Conservation (phyloP, 1,140 invertebrate species). For the Eriocheir sinensis region DNA sequence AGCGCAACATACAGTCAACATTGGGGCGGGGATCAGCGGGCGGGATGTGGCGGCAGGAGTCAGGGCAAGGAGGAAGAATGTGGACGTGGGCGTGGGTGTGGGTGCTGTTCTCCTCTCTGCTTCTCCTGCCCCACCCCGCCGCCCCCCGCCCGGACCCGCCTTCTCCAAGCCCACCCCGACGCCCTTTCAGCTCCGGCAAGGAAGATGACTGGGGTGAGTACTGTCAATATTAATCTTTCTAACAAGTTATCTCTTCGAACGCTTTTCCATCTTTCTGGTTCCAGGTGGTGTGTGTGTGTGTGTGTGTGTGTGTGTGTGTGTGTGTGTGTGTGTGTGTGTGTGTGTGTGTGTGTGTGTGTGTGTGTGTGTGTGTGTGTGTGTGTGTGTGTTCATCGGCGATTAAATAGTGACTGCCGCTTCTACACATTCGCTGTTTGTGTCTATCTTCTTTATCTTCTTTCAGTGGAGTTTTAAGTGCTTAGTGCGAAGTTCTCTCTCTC, state of each 20-base stretch:
- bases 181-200: background rate
- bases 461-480: too few species aligned
- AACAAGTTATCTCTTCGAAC: slow-evolving; percentile 2
- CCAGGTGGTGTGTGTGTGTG: background rate
- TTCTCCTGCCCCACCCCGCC: background rate
- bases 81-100: background rate
- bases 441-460: background rate
- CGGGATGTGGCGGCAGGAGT: background rate
- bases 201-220: slow-evolving; percentile 12
- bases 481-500: background rate
- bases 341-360: too few species aligned
- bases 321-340: too few species aligned
- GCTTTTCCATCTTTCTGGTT: background rate
- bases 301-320: too few species aligned
- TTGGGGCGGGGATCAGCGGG: background rate
- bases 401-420: background rate
- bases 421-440: background rate
- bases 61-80: background rate
- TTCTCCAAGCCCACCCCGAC: background rate
- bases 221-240: slow-evolving; percentile 25
- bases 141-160: background rate
- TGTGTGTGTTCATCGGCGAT: too few species aligned
- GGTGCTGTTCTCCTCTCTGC: background rate
- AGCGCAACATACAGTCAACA: too few species aligned
- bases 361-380: too few species aligned